Conservation (phyloP, 2,797 vertebrate species). For the Danio albolineatus region DNA sequence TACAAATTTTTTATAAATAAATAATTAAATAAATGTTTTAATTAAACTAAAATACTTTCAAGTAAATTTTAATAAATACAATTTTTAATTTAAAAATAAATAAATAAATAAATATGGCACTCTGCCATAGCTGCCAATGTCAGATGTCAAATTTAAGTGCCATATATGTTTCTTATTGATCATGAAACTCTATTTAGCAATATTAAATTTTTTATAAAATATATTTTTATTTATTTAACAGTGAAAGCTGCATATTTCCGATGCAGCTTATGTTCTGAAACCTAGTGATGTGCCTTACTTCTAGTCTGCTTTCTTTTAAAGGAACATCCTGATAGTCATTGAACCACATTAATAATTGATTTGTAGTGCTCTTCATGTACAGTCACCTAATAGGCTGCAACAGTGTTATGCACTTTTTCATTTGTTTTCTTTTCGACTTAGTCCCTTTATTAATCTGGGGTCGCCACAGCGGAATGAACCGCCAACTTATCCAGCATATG, state of each 20-base stretch:
- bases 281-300: not conserved
- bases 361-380: not conserved
- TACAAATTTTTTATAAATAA: no score
- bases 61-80: no score
- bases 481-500: no score
- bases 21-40: no score
- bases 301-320: not conserved
- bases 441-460: no score
- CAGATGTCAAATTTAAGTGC: not conserved
- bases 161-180: not conserved
- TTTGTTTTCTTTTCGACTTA: no score
- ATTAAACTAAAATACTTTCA: no score
- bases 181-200: constrained; percentile 3
- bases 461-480: no score
- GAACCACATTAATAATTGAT: constrained; percentile 46
- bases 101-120: no score
- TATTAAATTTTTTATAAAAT: not conserved
- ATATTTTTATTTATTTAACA: not conserved
- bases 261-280: constrained; percentile 14
- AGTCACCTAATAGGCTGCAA: not conserved
- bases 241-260: not conserved
- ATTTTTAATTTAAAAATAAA: no score
- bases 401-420: not conserved
- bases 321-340: constrained; percentile 46
- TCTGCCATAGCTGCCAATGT: not conserved